Conservation (phyloP, 2,888 invertebrate genomes). For the Sturmia bella region DNA sequence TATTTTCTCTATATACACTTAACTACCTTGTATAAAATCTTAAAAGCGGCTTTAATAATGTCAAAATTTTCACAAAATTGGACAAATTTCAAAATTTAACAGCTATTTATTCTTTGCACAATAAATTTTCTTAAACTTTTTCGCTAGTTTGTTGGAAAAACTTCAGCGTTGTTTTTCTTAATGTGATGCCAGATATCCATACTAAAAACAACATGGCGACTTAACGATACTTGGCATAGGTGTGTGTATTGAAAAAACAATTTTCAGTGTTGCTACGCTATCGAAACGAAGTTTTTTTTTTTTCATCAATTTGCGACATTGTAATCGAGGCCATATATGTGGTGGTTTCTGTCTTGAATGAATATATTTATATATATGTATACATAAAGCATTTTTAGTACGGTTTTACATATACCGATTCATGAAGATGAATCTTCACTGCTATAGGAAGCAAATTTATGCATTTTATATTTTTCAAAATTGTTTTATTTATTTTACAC, state of each 20-base stretch:
- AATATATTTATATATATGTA: too few species aligned
- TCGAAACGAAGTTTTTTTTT: not conserved
- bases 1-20: not conserved
- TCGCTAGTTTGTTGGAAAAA: constrained; percentile 60
- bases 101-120: constrained; percentile 58
- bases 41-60: constrained; percentile 7
- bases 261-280: constrained; percentile 36
- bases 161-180: constrained; percentile 64
- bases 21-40: constrained; percentile 25
- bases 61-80: constrained; percentile 36
- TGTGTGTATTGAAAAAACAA: constrained; percentile 62
- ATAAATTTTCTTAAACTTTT: constrained; percentile 61
- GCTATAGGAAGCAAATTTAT: too few species aligned
- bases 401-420: not conserved
- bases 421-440: too few species aligned
- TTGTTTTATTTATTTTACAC: too few species aligned
- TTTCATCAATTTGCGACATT: constrained; percentile 2
- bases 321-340: not conserved
- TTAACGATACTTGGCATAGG: constrained; percentile 52
- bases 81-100: constrained; percentile 64
- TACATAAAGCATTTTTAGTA: not conserved
- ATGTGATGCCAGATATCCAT: constrained; percentile 56
- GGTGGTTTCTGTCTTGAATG: constrained; percentile 27
- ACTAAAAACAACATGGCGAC: constrained; percentile 64
- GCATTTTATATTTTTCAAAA: too few species aligned